Percentiles rank a stretch among this genome's conserved stretches.
phyloP scores from a whole-genome alignment of 2,113 vertebrate species.

The Tupaia tana region DNA sequence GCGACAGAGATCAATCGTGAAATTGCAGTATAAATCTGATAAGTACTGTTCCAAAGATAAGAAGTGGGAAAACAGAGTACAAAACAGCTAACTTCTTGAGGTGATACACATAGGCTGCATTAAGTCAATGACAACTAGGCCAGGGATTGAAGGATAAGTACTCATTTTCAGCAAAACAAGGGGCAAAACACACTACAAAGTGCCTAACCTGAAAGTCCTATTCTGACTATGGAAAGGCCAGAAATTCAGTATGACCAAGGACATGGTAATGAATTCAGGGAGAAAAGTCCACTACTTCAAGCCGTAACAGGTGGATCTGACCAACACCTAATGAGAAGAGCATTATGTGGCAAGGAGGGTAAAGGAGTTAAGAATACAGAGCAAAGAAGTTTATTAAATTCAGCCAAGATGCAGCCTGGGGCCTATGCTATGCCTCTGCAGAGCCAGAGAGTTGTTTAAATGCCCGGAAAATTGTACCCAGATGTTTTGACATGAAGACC shows the following conservation, averaged over 20 bases:
- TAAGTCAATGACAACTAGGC: not conserved
- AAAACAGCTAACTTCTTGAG: not conserved
- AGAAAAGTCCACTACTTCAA: not conserved
- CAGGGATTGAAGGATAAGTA: not conserved
- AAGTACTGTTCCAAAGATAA: not conserved
- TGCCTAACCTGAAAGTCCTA: not conserved
- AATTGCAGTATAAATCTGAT: not conserved
- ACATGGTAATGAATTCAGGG: not conserved
- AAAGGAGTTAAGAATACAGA: not conserved
- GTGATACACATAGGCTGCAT: not conserved
- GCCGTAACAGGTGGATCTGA: not conserved
- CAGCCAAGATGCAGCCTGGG: not conserved
- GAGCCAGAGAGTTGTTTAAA: slow-evolving; percentile 66
- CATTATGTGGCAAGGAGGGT: not conserved
- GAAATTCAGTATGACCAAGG: not conserved
- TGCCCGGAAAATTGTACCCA: slow-evolving; percentile 76
- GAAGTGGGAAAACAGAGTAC: not conserved
- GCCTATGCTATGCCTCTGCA: not conserved
- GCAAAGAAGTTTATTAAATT: not conserved
- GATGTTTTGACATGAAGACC: slow-evolving; percentile 74
- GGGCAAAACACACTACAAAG: not conserved
- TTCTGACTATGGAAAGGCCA: not conserved
- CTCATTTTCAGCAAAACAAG: not conserved
- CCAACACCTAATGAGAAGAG: not conserved
- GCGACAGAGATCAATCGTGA: not conserved